Base-by-base conservation (phyloP, 2,888 invertebrate genomes). In the Prenolepis imparis region DNA sequence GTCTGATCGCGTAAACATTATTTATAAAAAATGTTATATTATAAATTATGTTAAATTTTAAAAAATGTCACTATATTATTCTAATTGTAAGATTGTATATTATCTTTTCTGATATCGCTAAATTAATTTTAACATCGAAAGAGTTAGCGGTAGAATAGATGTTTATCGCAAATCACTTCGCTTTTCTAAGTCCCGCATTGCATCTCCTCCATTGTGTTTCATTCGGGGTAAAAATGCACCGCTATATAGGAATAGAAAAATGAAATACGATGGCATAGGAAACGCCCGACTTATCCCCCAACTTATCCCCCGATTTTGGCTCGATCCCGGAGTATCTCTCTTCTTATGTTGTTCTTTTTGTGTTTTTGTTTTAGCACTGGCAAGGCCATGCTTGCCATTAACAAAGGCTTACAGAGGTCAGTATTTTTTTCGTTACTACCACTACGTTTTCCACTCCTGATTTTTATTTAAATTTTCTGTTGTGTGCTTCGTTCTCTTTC, bases 361-460 rank as follows among this genome's bases (percentile, higher is more conserved):
- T 95, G 95, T 95, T 96, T 52, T 96, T 95, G 95, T 96, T 96
- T 96, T 96, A 96, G 96, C 96, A 96, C 97, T 95, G 97, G 97
- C 95, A 97, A 97, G 96, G 97, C 97, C 94, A 96, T 97, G 95
- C 96, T 97, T 95, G 97, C 97, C 95, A 97, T 97, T 96, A 97
- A 97, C 96, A 97, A 97, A 96, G 97, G 97, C 95, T 96, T 97
- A 94, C 97, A 97, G 96, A 96, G 97, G 96, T 96, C 96, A 96
- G 96, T 96, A 96, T 95, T 95, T 95, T 95, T 94, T 94, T 94
- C 93, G 94, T 93, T 93, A 92, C 92, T 93, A 93, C 92, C 89
- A 83, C 88, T 88, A 89, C 86, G 84, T 84, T 88, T 87, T 89
- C 55, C 77, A 66, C 63, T 84, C 85, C 85, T 86, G 82, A 84